Evolutionary conservation across 2,888 invertebrate species (phyloP).

Genomic region (Frankliniella fusca): DNA sequence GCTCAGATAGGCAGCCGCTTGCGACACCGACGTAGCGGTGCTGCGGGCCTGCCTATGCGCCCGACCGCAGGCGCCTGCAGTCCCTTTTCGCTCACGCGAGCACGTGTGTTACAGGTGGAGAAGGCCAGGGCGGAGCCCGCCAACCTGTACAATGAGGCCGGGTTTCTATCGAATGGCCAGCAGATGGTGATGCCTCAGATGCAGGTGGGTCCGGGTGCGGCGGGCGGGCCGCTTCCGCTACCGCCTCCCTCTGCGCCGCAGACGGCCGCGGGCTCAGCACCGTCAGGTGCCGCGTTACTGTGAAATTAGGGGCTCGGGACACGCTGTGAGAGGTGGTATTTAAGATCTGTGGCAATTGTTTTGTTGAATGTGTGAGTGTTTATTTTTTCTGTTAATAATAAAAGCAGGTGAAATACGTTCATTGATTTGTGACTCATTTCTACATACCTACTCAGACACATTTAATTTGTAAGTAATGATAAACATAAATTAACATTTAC

Average conservation of each 20-base stretch:
- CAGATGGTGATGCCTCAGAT: not conserved
- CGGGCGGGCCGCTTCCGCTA: not conserved
- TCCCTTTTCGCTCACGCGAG: not conserved
- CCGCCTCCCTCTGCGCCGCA: not conserved
- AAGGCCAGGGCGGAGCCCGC: not conserved
- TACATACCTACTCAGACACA: not conserved
- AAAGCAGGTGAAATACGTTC: no score
- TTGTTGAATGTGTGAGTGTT: not conserved
- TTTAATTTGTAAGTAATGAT: not conserved
- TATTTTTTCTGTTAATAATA: not conserved
- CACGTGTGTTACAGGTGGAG: not conserved
- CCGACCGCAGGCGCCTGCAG: not conserved
- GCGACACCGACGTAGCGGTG: not conserved
- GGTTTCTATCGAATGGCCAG: not conserved
- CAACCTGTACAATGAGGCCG: conserved; percentile 1
- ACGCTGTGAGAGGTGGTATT: not conserved
- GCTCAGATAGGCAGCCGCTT: not conserved
- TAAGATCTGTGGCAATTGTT: not conserved
- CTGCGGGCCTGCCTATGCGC: not conserved
- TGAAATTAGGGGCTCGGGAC: not conserved
- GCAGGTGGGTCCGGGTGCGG: not conserved
- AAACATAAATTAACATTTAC: not conserved
- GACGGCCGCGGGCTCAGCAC: not conserved
- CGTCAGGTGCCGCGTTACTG: not conserved
- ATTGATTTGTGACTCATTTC: no score